Conservation (phyloP, 2,113 vertebrate species). For the Campylomormyrus numenius region DNA sequence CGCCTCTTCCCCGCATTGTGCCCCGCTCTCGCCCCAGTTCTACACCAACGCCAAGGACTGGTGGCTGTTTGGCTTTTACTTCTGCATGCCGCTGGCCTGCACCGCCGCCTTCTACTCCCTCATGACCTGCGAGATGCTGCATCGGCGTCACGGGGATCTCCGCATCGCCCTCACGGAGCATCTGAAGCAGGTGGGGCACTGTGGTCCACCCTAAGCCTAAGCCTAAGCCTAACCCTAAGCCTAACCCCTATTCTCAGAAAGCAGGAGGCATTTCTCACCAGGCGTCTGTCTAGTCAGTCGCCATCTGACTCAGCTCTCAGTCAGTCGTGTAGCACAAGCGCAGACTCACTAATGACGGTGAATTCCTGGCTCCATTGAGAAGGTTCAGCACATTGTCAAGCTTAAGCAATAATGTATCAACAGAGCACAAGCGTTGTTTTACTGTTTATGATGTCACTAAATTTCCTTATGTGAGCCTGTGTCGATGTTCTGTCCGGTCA, state of each 20-base stretch:
- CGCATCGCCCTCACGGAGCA: slow-evolving; percentile 83
- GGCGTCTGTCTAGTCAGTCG: not conserved
- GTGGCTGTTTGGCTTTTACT: slow-evolving; percentile 97
- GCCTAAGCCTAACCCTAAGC: not conserved
- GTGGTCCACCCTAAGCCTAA: not conserved
- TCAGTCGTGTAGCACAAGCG: not conserved
- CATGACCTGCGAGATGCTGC: slow-evolving; percentile 89
- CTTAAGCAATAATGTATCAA: not conserved
- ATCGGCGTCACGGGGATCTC: slow-evolving; percentile 77
- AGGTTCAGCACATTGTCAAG: not conserved
- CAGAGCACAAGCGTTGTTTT: not conserved
- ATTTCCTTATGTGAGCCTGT: not conserved
- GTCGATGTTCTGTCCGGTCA: not conserved
- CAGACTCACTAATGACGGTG: not conserved
- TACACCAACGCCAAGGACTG: slow-evolving; percentile 83
- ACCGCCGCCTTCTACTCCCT: slow-evolving; percentile 84
- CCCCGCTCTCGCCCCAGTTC: slow-evolving; percentile 57
- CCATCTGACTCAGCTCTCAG: not conserved
- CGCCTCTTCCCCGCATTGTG: not conserved
- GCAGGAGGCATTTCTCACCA: not conserved
- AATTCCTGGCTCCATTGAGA: not conserved
- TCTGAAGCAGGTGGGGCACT: slow-evolving; percentile 78
- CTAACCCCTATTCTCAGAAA: not conserved
- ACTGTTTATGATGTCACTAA: not conserved
- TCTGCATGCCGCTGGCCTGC: slow-evolving; percentile 80